Conservation (phyloP, 2,888 invertebrate species). For the Microchrysa polita region DNA sequence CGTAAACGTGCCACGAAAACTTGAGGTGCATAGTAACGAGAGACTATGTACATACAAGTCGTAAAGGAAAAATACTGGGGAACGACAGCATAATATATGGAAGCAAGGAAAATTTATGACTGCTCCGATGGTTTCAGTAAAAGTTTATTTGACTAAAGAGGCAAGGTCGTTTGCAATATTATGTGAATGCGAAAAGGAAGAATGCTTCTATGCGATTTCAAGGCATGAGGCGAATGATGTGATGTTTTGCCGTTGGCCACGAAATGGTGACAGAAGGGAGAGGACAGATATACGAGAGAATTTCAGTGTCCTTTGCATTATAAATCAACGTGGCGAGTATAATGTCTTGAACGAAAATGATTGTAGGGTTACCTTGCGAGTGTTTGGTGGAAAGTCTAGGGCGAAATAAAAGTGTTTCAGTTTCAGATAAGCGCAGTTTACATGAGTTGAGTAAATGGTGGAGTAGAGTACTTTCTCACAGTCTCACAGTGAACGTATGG, state of each 20-base stretch:
- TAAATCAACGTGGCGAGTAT: conserved; percentile 1
- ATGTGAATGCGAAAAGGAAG: background rate
- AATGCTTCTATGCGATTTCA: background rate
- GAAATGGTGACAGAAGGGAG: conserved; percentile 14
- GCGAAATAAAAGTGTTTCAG: background rate
- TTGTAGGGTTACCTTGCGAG: too few relatives aligned
- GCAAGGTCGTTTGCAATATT: background rate
- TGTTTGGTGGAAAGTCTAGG: too few relatives aligned
- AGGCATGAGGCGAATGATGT: background rate
- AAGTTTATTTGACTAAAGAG: conserved; percentile 9
- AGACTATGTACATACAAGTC: background rate
- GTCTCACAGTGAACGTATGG: too few relatives aligned
- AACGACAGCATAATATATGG: background rate
- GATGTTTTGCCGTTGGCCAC: conserved; percentile 11
- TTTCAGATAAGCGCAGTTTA: too few relatives aligned
- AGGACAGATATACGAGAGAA: conserved; percentile 13
- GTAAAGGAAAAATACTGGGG: background rate
- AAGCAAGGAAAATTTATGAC: conserved; percentile 37
- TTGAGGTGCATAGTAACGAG: background rate
- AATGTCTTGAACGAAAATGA: too few relatives aligned
- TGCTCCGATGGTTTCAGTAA: conserved; percentile 21
- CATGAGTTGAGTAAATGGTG: too few relatives aligned
- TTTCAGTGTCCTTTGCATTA: conserved; percentile 10
- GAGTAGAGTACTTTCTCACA: too few relatives aligned
- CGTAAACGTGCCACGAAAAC: background rate